Percentiles rank a stretch among this genome's conserved stretches.
Conservation (phyloP, 2,888 invertebrate species). For the Chalcosyrphus nemorum region DNA sequence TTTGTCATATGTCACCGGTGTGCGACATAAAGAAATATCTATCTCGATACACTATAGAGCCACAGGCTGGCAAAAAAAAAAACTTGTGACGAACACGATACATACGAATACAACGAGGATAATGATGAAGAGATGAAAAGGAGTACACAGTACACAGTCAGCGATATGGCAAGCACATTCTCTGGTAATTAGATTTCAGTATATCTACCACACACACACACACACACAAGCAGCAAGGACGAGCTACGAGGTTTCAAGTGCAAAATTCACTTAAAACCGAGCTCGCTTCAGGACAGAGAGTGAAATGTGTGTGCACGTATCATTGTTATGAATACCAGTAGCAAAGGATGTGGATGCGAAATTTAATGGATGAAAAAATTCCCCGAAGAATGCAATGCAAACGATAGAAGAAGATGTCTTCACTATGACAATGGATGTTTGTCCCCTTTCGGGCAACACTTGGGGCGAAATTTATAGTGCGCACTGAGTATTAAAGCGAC, state of each 20-base stretch:
- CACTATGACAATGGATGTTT: too few relatives aligned
- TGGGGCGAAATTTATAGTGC: too few relatives aligned
- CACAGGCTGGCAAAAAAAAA: conserved; percentile 1
- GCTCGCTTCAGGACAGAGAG: not conserved
- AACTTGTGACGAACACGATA: not conserved
- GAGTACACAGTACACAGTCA: too few relatives aligned
- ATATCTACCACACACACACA: not conserved
- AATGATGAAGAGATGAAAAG: not conserved
- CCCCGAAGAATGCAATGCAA: not conserved
- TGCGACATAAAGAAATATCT: not conserved
- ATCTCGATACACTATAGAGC: not conserved
- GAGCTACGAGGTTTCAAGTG: not conserved
- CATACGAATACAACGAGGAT: not conserved
- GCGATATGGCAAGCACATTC: conserved; percentile 4
- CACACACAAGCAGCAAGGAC: not conserved
- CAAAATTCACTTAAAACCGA: not conserved
- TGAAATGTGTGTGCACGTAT: not conserved
- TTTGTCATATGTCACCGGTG: conserved; percentile 2
- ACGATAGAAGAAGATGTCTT: not conserved
- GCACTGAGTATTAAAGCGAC: too few relatives aligned
- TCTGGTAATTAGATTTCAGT: not conserved
- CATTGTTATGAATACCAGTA: not conserved
- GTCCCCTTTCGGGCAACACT: too few relatives aligned
- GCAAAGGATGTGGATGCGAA: not conserved
- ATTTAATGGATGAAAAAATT: not conserved